A percentile compares a stretch with the other conserved stretches of the same genome.
These are phyloP conservation scores for Pseudomyrmex pallidus DNA, from an alignment of 1,140 invertebrate genomes.

Conservation along the genomic window DNA sequence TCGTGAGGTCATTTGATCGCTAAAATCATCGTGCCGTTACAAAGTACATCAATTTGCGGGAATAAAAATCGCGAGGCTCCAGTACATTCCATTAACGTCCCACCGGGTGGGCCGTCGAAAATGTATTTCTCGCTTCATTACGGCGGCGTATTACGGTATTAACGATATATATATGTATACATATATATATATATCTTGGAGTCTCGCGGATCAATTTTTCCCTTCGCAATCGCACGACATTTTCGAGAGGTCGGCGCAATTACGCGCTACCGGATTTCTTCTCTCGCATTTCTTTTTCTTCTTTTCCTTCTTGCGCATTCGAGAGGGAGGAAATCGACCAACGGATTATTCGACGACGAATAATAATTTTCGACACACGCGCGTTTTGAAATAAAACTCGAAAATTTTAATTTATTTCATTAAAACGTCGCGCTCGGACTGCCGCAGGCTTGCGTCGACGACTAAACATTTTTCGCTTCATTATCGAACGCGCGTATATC, in stretches of 20 bases:
- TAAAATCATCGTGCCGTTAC: slow-evolving; percentile 36
- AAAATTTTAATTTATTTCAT: slow-evolving; percentile 25
- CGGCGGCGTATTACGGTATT: slow-evolving; percentile 67
- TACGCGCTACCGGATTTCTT: slow-evolving; percentile 23
- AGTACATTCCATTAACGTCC: slow-evolving; percentile 69
- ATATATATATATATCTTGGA: slow-evolving; percentile 28
- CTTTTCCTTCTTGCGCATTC: slow-evolving; percentile 14
- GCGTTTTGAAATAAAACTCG: slow-evolving; percentile 9
- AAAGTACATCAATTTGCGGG: slow-evolving; percentile 51
- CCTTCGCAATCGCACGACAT: slow-evolving; percentile 20
- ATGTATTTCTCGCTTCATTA: slow-evolving; percentile 73
- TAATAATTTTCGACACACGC: slow-evolving; percentile 7
- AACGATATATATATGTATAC: slow-evolving; percentile 57
- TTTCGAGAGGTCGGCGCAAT: slow-evolving; percentile 41
- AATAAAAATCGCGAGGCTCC: slow-evolving; percentile 58
- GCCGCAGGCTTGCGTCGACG: slow-evolving; percentile 49
- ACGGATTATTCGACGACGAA: background rate
- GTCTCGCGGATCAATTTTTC: slow-evolving; percentile 50
- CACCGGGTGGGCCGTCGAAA: slow-evolving; percentile 68
- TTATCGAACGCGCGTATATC: slow-evolving; percentile 66
- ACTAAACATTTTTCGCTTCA: slow-evolving; percentile 69
- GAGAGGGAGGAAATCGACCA: background rate
- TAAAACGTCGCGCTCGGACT: slow-evolving; percentile 14
- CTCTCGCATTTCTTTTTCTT: slow-evolving; percentile 14
- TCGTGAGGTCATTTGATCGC: slow-evolving; percentile 21